phyloP scores from a whole-genome alignment of 2,888 invertebrate species.

The Drosophila prolongata region DNA sequence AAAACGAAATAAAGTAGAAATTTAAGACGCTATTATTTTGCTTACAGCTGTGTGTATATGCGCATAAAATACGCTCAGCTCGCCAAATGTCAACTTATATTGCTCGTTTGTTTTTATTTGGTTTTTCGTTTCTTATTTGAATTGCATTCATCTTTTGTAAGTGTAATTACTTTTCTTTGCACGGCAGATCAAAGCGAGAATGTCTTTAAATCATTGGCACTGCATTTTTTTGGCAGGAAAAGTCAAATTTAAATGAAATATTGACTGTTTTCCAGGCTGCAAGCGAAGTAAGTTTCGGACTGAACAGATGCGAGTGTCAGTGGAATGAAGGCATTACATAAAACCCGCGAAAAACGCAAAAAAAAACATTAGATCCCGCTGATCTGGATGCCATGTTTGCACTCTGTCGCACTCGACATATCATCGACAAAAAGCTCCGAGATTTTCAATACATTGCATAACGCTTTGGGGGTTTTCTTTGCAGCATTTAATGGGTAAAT shows the following conservation, averaged over 20 bases:
- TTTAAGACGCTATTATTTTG: background rate
- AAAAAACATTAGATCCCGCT: no score
- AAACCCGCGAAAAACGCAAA: background rate
- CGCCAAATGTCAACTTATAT: conserved; percentile 16
- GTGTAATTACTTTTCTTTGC: conserved; percentile 49
- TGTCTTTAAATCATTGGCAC: conserved; percentile 18
- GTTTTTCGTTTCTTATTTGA: background rate
- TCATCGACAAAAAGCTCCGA: conserved; percentile 5
- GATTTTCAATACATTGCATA: conserved; percentile 60
- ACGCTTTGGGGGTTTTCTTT: conserved; percentile 62
- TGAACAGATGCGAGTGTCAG: background rate
- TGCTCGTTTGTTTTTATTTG: conserved; percentile 14
- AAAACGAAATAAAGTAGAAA: no score
- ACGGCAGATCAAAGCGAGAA: conserved; percentile 35
- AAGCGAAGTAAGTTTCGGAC: background rate
- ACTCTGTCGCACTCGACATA: conserved; percentile 1
- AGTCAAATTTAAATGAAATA: background rate
- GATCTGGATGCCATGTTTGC: background rate
- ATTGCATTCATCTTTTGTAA: conserved; percentile 27
- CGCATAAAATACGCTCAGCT: conserved; percentile 5
- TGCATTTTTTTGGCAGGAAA: background rate
- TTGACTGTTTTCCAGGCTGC: no score
- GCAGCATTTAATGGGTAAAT: conserved; percentile 39
- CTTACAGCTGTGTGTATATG: background rate
- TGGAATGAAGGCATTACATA: background rate